These are phyloP conservation scores for Drosophila lowei DNA, from an alignment of 1,140 invertebrate genomes.

Conservation along the genomic window DNA sequence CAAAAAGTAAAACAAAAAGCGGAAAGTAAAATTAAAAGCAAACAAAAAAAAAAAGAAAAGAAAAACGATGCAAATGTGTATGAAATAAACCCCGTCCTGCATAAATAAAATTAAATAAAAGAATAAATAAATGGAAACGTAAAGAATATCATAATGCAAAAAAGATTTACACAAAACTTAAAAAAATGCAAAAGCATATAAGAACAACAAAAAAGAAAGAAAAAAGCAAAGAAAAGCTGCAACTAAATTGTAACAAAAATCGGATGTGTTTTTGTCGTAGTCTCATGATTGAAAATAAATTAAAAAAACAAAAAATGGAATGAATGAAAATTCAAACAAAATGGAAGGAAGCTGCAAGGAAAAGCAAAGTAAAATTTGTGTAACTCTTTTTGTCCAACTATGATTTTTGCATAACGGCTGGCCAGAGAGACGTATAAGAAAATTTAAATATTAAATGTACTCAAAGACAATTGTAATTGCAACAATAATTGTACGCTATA, in stretches of 20 bases:
- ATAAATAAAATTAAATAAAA: constrained; percentile 82
- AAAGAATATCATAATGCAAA: constrained; percentile 70
- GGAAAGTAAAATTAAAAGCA: constrained; percentile 44
- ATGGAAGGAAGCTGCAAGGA: constrained; percentile 34
- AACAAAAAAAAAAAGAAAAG: constrained; percentile 48
- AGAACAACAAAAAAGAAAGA: constrained; percentile 17
- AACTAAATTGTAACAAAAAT: constrained; percentile 56
- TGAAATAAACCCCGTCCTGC: constrained; percentile 83
- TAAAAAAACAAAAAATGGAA: constrained; percentile 25
- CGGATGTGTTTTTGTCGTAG: constrained; percentile 67
- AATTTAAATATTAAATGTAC: constrained; percentile 83
- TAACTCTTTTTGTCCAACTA: constrained; percentile 78
- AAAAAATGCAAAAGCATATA: constrained; percentile 40
- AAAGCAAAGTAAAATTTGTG: constrained; percentile 53
- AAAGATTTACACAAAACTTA: constrained; percentile 71
- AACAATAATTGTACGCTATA: constrained; percentile 83
- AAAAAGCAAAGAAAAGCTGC: constrained; percentile 19
- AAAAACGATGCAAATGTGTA: constrained; percentile 79
- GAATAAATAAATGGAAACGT: constrained; percentile 61
- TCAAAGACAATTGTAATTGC: constrained; percentile 83
- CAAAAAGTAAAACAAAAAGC: constrained; percentile 57
- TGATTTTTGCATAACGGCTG: constrained; percentile 73
- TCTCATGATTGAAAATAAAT: constrained; percentile 57
- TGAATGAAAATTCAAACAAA: constrained; percentile 29
- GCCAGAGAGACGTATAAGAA: constrained; percentile 43